phyloP scores from a whole-genome alignment of 2,113 vertebrate species.

The Candoia aspera region DNA sequence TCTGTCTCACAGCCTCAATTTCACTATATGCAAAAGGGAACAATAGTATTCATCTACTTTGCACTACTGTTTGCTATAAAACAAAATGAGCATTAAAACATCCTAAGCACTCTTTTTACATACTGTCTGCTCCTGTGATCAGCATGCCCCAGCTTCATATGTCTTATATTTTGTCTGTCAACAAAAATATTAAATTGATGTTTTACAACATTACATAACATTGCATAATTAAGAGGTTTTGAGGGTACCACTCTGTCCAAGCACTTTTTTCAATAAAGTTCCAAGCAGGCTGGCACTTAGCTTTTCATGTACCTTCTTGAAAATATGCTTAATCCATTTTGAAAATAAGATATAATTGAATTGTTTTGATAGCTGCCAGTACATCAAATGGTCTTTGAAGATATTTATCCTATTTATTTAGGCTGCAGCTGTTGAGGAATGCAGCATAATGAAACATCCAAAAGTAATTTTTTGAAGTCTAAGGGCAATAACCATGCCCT shows the following conservation, averaged over 20 bases:
- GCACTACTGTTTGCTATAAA: background rate
- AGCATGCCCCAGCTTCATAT: background rate
- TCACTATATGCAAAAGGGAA: background rate
- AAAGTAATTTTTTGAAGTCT: slow-evolving; percentile 4
- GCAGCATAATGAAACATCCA: background rate
- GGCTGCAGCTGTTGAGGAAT: background rate
- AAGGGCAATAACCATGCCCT: background rate
- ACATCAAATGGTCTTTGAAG: background rate
- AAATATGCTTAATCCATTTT: background rate
- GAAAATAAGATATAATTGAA: slow-evolving; percentile 3
- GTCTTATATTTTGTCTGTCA: background rate
- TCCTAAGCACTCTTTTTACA: background rate
- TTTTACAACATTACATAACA: background rate
- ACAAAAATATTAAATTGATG: background rate
- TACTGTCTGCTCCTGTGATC: background rate
- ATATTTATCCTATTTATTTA: background rate
- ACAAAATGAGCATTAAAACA: background rate
- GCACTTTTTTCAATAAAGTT: background rate
- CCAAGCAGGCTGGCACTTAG: background rate
- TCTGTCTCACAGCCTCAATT: background rate
- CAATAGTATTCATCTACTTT: background rate
- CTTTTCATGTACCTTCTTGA: background rate
- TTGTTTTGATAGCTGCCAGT: background rate
- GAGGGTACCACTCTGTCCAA: background rate
- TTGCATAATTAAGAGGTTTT: background rate